Percentiles rank a stretch among this genome's conserved stretches.
phyloP scores from a whole-genome alignment of 2,113 vertebrate species.

The Muscicapa adusta region DNA sequence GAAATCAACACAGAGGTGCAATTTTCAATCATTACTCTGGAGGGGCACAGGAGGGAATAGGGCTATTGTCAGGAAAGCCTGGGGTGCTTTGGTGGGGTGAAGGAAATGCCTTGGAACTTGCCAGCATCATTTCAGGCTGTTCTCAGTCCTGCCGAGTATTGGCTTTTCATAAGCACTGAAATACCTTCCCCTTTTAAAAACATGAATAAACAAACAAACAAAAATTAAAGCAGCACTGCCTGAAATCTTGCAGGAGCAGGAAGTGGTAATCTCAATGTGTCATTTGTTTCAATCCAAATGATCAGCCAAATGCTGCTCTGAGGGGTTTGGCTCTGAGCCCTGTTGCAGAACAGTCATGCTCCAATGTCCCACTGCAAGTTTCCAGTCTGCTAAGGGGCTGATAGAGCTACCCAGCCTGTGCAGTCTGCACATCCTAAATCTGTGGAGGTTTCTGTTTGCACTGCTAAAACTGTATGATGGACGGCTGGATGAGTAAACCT shows the following conservation, averaged over 20 bases:
- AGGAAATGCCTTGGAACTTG: not conserved
- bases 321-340: not conserved
- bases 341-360: not conserved
- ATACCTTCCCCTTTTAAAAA: constrained; percentile 21
- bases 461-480: not conserved
- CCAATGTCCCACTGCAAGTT: not conserved
- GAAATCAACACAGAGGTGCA: constrained; percentile 18
- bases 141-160: not conserved
- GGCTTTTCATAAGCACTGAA: constrained; percentile 24
- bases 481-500: not conserved
- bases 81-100: not conserved
- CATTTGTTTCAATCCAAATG: constrained; percentile 38
- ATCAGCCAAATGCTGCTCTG: not conserved
- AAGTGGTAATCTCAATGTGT: constrained; percentile 1
- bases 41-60: not conserved
- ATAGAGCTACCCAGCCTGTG: not conserved
- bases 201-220: constrained; percentile 58
- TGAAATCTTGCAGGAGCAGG: not conserved
- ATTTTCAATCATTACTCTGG: constrained; percentile 1
- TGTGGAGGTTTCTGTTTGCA: not conserved
- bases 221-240: constrained; percentile 36
- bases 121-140: not conserved
- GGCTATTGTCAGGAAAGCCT: constrained; percentile 12
- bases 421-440: not conserved
- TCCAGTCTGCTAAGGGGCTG: not conserved